Base-by-base conservation (phyloP, 2,113 vertebrate genomes). In the Poecile atricapillus region DNA sequence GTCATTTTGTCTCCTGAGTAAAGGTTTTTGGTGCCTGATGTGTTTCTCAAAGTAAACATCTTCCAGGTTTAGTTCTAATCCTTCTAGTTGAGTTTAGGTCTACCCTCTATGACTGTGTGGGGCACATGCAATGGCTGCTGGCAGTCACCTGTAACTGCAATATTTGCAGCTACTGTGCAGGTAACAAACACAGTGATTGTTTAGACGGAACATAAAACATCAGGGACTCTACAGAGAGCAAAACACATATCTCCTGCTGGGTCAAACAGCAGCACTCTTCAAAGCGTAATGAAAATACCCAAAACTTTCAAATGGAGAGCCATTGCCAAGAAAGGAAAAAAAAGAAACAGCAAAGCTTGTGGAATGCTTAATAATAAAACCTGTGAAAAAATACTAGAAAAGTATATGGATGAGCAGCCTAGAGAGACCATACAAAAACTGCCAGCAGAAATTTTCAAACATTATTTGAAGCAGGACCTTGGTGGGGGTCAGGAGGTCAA, bases 121-220 rank as follows among this genome's bases (percentile, higher is more conserved):
- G 37, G 8, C 47, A 50, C 0, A 0, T 27, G 31, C 33, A 62
- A 9, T 33, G 39, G 59, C 59, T 65, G 82, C n/a, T 74, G 41
- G 41, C 59, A 84, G n/a, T 46, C n/a, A 39, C 15, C 11, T 2
- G 8, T 6, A 56, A 43, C 35, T 50, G 43, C 3, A 5, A 3
- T 15, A 7, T 20, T 73, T 81, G 16, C 62, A 80, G 52, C 43
- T 46, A 24, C 44, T 6, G 2, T 14, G 30, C 21, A 52, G 53
- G 13, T 33, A 55, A 55, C 7, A 24, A 68, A 23, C 27, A 33
- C 0, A 0, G 10, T 0, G 3, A 16, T 43, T 62, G 16, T 69
- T 91, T 28, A 37, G 53, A 71, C 23, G 20, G 7, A 71, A 28
- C 0, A 2, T 35, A 23, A 53, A 63, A 13, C 7, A 64, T 7